Evolutionary conservation across 2,797 vertebrate genomes (phyloP).

Genomic region (Remorina albescens): DNA sequence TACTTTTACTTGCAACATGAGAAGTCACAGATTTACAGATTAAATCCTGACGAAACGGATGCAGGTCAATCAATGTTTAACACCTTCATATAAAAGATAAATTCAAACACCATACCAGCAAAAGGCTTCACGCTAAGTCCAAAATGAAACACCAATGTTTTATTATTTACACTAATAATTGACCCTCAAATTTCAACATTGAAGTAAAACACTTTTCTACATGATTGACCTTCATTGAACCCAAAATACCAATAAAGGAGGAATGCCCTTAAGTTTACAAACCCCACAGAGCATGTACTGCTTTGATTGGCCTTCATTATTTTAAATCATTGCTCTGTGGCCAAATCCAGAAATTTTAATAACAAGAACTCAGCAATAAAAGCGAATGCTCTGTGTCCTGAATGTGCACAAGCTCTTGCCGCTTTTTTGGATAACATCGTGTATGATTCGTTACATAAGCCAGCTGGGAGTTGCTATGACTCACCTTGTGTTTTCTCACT

Average conservation of each 20-base stretch:
- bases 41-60: neutral
- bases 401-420: neutral
- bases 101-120: neutral
- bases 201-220: neutral
- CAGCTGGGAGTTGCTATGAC: constrained; percentile 52
- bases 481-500: constrained; percentile 53
- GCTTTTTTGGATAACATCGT: constrained; percentile 15
- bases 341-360: neutral
- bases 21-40: constrained; percentile 5
- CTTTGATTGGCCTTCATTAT: neutral
- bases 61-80: neutral
- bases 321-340: neutral
- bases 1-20: constrained; percentile 15
- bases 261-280: constrained; percentile 2
- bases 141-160: constrained; percentile 1
- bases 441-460: constrained; percentile 47
- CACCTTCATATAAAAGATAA: neutral
- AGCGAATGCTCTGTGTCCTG: neutral
- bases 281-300: neutral
- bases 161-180: neutral
- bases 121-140: neutral
- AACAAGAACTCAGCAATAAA: constrained; percentile 2
- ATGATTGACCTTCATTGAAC: neutral
- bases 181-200: neutral
- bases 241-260: constrained; percentile 7